Base-by-base conservation (phyloP, 1,140 invertebrate genomes). In the Atta colombica region DNA sequence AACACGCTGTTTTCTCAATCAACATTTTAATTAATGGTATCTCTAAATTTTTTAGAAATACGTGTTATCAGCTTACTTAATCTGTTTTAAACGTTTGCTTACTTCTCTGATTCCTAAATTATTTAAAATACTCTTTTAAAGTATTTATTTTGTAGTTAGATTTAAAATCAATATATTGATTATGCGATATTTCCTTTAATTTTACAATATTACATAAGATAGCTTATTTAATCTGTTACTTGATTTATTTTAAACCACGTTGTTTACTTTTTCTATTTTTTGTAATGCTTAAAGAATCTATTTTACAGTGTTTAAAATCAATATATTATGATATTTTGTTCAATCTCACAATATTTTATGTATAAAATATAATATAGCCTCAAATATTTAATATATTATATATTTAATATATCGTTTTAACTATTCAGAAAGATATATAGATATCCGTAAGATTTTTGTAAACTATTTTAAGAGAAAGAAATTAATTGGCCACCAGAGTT, bases 401-500 rank as follows among this genome's bases (percentile, higher is more conserved):
- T 16, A 61, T 61, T 28, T 12, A 3, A 65, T 65, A 31, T 21
- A 21, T 68, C 16, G 31, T 66, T 66, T 68, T 3, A 68, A 68
- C 2, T 45, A 45, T 45, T 21, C 3, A 21, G 35, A 68, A 6
- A 45, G 3, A 45, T 21, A 68, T 45, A 35, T n/a, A 35, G 31
- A 72, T n/a, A 35, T n/a, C 49, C 1, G 25, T 31, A 72, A 7
- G 8, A 16, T 39, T 35, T 35, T 35, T 21, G 18, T 12, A 21
- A 39, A 31, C 28, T 5, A 21, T 39, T 4, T 12, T 31, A 18
- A 16, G 31, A 3, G 31, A 35, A 25, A 7, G 18, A 77, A 77
- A 63, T 58, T 77, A 60, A 77, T 77, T 77, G 74, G 35, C 55
- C 74, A 45, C 16, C 77, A 25, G 28, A 68, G 45, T 35, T 21